Evolutionary conservation across 2,888 invertebrate species (phyloP), one percentile per base, ranked within the genome.

Genomic region (Phania funesta): DNA sequence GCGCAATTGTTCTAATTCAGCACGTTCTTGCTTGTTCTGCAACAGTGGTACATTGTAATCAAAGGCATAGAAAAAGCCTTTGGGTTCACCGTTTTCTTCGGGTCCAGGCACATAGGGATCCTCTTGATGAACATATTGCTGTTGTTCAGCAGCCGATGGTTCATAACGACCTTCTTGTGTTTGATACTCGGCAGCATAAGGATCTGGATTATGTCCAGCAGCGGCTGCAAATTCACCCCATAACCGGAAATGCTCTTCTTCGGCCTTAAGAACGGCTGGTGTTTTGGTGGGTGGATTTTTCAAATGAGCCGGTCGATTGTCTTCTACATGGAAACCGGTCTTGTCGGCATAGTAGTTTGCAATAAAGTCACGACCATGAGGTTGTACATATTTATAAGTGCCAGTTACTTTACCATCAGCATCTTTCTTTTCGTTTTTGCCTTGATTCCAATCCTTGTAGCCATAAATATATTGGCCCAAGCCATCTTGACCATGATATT

Each of bases 271-370:
- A 3, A 96, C 95, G 81, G 93, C 95, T 0, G 94, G 94, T 0
- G 94, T 93, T 87, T 95, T 95, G 83, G 94, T 93, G 11, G 93
- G 93, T 0, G 93, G 94, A 87, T 92, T 91, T 67, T 94, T 93
- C 62, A 92, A 92, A 62, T 93, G 92, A 86, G 93, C 93, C 13
- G 94, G 94, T 2, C 94, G 91, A 88, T 95, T 95, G 87, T 95
- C 95, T 78, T 94, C 93, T 83, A 95, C 95, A 90, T 95, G 95
- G 92, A 95, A 95, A n/a, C 95, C 96, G 84, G 93, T 92, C 84
- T 93, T 93, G 87, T 95, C 95, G 77, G 95, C 95, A 93, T 94
- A 95, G 89, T 95, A 95, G 82, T 93, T 90, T 80, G 90, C 91
- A 77, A 90, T 62, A 74, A 90, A 90, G 64, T 91, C 91, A 24